Base-by-base conservation (phyloP, 1,140 invertebrate genomes). In the Plodia interpunctella region DNA sequence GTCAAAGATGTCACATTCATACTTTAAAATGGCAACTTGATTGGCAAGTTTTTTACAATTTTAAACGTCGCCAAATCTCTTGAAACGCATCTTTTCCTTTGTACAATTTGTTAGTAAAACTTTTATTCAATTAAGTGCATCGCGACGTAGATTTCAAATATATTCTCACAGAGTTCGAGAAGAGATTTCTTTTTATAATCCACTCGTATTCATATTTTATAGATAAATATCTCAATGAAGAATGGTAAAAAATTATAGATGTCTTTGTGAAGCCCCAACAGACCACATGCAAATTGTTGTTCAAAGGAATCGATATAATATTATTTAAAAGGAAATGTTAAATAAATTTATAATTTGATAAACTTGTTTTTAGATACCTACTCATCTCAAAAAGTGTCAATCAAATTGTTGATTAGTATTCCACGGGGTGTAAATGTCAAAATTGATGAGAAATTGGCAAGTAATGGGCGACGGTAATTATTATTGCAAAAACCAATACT, bases 1-100 rank as follows among this genome's bases (percentile, higher is more conserved):
- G 55, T 81, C 78, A 78, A 83, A 72, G 70, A 83, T 82, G 85
- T 85, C 83, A 78, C 62, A 76, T 69, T 78, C 68, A 74, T 74
- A 81, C 69, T 81, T 82, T 80, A 75, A 80, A 86, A 83, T 84
- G 80, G 78, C 86, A 87, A 89, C 76, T 87, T 89, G 86, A 89
- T 89, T 85, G 84, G 84, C 80, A 61, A 85, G 68, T 79, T 87
- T 87, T 83, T 82, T 68, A 70, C 60, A 68, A 71, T 73, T 74
- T 65, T 75, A 80, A 75, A 74, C 62, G 68, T 78, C 75, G 68
- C 68, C 63, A 73, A 80, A 84, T 83, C 80, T 80, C 76, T 83
- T 76, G 66, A 83, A 80, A 78, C 60, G 72, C 69, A 83, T 82
- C 78, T 80, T 59, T 72, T 71, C 60, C 63, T 76, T 67, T 83